Evolutionary conservation across 2,113 vertebrate genomes (phyloP).

Genomic region (Pomatostomus ruficeps): DNA sequence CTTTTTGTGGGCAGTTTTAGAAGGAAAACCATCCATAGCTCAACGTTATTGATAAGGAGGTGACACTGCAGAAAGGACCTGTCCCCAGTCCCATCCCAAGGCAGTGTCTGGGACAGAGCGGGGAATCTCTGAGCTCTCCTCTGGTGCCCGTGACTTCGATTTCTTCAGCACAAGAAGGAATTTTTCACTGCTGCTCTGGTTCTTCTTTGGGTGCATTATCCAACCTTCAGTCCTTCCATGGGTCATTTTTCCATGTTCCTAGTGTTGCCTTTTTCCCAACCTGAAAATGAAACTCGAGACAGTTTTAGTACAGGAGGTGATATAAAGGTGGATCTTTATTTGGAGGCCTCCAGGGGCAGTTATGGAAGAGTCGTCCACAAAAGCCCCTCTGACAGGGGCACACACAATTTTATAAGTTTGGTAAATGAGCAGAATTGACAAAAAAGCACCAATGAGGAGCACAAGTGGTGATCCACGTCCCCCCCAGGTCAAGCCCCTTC

Average conservation of each 20-base stretch:
- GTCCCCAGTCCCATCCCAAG: background rate
- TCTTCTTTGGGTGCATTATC: background rate
- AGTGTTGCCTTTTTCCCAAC: too few species aligned
- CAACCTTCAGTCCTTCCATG: background rate
- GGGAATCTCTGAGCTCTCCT: background rate
- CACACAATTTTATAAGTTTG: too few species aligned
- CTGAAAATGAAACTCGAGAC: too few species aligned
- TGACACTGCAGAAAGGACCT: background rate
- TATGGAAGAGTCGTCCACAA: too few species aligned
- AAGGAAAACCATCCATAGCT: background rate
- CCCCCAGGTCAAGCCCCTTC: too few species aligned
- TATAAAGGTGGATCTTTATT: too few species aligned
- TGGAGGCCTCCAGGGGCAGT: too few species aligned
- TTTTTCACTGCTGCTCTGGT: background rate
- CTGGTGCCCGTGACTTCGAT: fast-evolving
- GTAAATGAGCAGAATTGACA: too few species aligned
- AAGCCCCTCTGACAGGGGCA: too few species aligned
- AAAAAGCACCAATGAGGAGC: too few species aligned
- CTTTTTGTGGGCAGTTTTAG: background rate
- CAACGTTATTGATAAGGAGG: background rate
- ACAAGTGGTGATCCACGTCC: too few species aligned
- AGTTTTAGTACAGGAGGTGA: too few species aligned
- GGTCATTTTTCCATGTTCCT: background rate
- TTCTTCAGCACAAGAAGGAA: background rate
- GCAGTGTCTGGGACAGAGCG: background rate